These are phyloP conservation scores for Cliona cf. orientalis DNA, from an alignment of 37 sponge, comb jelly and placozoan genomes.

Conservation along the genomic window DNA sequence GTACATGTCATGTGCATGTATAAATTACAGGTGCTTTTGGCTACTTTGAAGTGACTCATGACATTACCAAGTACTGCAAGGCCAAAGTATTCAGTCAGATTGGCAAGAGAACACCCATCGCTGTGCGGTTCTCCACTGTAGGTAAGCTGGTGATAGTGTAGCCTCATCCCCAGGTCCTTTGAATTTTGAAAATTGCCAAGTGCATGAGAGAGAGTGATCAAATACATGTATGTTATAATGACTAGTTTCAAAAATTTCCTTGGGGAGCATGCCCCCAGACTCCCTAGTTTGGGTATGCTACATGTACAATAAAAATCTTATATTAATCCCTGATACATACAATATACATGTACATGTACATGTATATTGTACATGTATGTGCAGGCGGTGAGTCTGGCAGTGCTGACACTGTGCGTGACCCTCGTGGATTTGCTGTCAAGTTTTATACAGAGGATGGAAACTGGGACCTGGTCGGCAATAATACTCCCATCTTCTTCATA, in stretches of 20 bases:
- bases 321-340: background rate
- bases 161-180: too few relatives aligned
- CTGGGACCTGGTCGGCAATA: conserved; percentile 92
- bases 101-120: conserved; percentile 81
- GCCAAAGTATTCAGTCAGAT: conserved; percentile 72
- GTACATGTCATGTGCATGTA: background rate
- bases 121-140: conserved; percentile 86
- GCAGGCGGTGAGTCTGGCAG: conserved; percentile 89
- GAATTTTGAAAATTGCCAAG: background rate
- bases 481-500: conserved; percentile 91
- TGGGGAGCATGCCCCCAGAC: too few relatives aligned
- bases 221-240: too few relatives aligned
- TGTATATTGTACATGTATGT: background rate
- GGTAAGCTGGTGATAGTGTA: too few relatives aligned
- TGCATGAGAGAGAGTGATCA: background rate
- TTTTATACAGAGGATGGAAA: conserved; percentile 88
- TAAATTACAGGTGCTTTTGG: conserved; percentile 71
- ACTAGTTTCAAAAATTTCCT: too few relatives aligned
- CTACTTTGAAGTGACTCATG: conserved; percentile 89
- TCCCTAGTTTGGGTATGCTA: too few relatives aligned
- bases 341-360: background rate
- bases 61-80: conserved; percentile 89
- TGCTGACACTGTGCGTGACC: conserved; percentile 91
- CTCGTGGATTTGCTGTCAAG: conserved; percentile 89
- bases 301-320: background rate